Percentiles rank a stretch among this genome's conserved stretches.
phyloP scores from a whole-genome alignment of 2,113 vertebrate genomes.

The Phyllostomus discolor region DNA sequence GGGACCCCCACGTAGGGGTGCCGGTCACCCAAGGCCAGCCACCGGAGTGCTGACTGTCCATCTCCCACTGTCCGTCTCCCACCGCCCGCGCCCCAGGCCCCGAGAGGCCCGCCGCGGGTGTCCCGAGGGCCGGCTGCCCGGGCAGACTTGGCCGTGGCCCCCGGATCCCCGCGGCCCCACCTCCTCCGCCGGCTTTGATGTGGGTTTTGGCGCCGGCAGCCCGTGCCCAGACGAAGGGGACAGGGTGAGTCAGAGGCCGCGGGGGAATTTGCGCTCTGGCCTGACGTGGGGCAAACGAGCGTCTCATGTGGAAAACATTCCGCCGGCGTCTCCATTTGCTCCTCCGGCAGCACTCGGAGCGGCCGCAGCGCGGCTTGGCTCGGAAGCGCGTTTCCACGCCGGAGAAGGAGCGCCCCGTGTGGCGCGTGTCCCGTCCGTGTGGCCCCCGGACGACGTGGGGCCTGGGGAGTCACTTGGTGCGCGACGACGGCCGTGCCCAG shows the following conservation, averaged over 20 bases:
- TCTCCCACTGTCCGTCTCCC: too few relatives aligned
- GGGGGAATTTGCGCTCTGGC: conserved; percentile 53
- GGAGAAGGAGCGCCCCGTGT: neutral
- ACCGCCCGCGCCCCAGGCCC: neutral
- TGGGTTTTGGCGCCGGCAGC: neutral
- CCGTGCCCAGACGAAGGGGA: conserved; percentile 18
- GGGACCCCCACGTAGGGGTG: neutral
- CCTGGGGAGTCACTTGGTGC: neutral
- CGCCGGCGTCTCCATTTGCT: conserved; percentile 3
- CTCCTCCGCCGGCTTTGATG: conserved; percentile 35
- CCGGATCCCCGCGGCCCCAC: neutral
- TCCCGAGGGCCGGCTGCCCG: conserved; percentile 30
- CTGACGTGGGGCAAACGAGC: conserved; percentile 25
- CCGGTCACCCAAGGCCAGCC: neutral
- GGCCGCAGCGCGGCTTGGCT: neutral
- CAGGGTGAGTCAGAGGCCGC: conserved; percentile 11
- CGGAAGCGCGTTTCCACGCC: neutral
- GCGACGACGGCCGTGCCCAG: too few relatives aligned
- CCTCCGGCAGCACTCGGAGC: conserved; percentile 8
- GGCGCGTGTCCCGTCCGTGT: neutral
- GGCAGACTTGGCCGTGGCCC: neutral
- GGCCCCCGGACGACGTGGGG: neutral
- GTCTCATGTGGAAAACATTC: conserved; percentile 42
- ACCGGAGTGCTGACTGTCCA: neutral
- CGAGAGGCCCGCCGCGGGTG: conserved; percentile 23